Evolutionary conservation across 2,888 invertebrate genomes (phyloP), one percentile per base, ranked within the genome.

Genomic region (Trissolcus japonicus): DNA sequence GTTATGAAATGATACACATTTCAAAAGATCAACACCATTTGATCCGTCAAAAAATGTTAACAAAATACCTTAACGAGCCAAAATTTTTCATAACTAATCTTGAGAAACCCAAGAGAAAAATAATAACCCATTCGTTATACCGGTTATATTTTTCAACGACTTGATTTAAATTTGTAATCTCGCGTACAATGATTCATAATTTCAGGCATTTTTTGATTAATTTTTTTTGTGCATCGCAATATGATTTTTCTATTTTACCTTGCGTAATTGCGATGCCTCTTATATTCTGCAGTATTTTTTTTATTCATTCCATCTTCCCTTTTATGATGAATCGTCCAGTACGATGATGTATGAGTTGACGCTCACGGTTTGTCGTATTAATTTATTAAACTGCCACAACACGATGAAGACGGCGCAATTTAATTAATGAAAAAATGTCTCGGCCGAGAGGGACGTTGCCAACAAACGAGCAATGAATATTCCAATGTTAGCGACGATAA

Each of bases 351-450:
- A 79, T 60, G 79, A 73, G 76, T 46, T 76, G 62, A 62, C 69
- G 48, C 57, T 59, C 40, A 54, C 56, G 50, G 63, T 69, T 76
- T 65, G 75, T 76, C 69, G 65, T 69, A 65, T 76, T 76, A 76
- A 69, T 76, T 76, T 69, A 65, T 69, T 76, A 69, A 68, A 76
- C 69, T 60, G 75, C 69, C 65, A 60, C 48, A 71, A 78, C 74
- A 65, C 46, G 63, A 61, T 51, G 60, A 61, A 68, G 60, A 71
- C 25, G 66, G 43, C 60, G 63, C 50, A 59, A 57, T 60, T 63
- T 76, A 69, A 76, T 76, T 76, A 69, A 65, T 69, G 59, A 65
- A 76, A 76, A 51, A 76, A 69, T 16, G 19, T 51, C 60, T 59
- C 59, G 25, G 46, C 16, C 17, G 17, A 46, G 17, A 46, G 25